Evolutionary conservation across 2,113 vertebrate genomes (phyloP), one percentile per base, ranked within the genome.

Genomic region (Colinus virginianus): DNA sequence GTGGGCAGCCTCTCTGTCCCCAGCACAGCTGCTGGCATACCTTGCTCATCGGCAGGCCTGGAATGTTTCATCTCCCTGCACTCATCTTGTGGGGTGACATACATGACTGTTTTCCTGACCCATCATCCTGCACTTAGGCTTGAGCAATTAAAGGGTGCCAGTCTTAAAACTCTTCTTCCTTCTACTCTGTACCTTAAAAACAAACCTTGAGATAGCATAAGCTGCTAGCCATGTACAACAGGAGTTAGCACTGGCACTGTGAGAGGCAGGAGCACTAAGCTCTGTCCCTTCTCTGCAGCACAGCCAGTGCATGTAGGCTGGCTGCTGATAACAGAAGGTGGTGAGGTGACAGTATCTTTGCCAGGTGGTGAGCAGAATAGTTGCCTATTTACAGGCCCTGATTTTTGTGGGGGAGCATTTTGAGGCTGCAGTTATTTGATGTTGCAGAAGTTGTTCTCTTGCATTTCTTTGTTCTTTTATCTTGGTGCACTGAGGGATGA

Each of bases 221-320:
- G 25, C 77, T 62, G 36, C 51, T 0, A 0, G 20, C 63, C 2
- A 0, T 46, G n/a, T 1, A 1, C 0, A 1, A 42, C 30, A 46
- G 30, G 66, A 67, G 20, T 51, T 75, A 9, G 6, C 58, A 22
- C 43, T 90, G 62, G 17, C 30, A 19, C 22, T 40, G 11, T 43
- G 40, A 30, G 46, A 71, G 43, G 19, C 48, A 82, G 70, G 62
- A 84, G 20, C 49, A 25, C 62, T 58, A 26, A 34, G 11, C 17
- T 40, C 38, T 48, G 19, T 70, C 6, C 22, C 12, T 90, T 63
- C 19, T 45, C 34, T 78, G 34, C 25, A 78, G 56, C 46, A 74
- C 18, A 48, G 8, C 34, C 36, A 63, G 34, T 42, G 34, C 8
- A 2, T 12, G 28, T 49, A 36, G 51, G 14, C 23, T 49, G 58